Conservation (phyloP, 2,797 vertebrate species). For the Paramormyrops hopkinsi region DNA sequence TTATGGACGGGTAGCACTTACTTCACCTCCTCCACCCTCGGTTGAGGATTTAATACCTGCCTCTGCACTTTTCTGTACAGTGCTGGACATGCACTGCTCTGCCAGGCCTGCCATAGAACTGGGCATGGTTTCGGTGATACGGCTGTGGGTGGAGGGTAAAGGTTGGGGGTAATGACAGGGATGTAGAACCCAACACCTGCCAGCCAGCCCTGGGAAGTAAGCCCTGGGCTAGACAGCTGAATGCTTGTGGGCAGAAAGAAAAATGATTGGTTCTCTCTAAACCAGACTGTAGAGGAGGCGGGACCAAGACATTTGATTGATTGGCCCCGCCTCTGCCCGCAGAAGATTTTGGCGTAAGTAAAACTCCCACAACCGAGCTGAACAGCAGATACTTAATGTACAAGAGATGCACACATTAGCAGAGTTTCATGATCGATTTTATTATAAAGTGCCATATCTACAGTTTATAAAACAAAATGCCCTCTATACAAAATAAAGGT, state of each 20-base stretch:
- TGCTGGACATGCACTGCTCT: not conserved
- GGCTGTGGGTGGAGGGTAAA: not conserved
- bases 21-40: not conserved
- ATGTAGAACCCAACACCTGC: not conserved
- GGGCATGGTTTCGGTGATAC: not conserved
- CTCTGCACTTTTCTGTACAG: not conserved
- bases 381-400: not conserved
- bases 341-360: not conserved
- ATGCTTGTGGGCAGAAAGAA: not conserved
- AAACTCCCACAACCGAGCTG: not conserved
- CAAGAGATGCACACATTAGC: not conserved
- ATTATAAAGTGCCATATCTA: not conserved
- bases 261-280: not conserved
- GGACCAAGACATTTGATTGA: not conserved
- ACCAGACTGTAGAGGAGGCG: not conserved
- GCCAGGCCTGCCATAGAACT: not conserved
- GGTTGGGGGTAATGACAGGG: not conserved
- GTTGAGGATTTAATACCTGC: not conserved
- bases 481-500: not conserved
- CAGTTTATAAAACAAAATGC: not conserved
- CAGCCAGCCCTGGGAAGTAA: not conserved
- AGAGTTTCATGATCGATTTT: not conserved
- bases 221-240: not conserved
- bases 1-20: not conserved
- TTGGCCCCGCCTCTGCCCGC: not conserved